These are phyloP conservation scores for Drosophila flavopinicola DNA, from an alignment of 2,888 invertebrate species.

Conservation along the genomic window DNA sequence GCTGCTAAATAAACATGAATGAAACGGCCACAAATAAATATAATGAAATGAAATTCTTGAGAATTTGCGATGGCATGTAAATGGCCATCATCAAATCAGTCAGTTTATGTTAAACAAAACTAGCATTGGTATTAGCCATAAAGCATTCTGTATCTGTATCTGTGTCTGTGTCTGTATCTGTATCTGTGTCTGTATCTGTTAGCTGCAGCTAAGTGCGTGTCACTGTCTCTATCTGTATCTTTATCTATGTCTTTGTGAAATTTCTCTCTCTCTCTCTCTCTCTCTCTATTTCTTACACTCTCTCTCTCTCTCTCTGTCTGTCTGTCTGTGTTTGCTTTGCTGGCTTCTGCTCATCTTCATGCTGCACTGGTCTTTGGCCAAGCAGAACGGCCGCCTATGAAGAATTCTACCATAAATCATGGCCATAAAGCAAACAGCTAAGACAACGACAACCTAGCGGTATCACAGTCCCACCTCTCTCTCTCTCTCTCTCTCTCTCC, in stretches of 20 bases:
- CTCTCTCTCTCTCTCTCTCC: not conserved
- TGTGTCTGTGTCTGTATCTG: slow-evolving; percentile 10
- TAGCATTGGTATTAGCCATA: slow-evolving; percentile 61
- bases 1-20: slow-evolving; percentile 46
- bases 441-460: slow-evolving; percentile 49
- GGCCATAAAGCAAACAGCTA: slow-evolving; percentile 61
- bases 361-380: slow-evolving; percentile 69
- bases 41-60: slow-evolving; percentile 19
- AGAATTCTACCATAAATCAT: slow-evolving; percentile 80
- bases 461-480: slow-evolving; percentile 10
- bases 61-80: slow-evolving; percentile 60
- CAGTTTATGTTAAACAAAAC: slow-evolving; percentile 74
- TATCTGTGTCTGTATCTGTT: slow-evolving; percentile 10
- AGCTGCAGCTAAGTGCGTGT: slow-evolving; percentile 54
- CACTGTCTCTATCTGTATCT: slow-evolving; percentile 32
- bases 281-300: not conserved
- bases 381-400: slow-evolving; percentile 82
- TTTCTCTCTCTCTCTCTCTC: not conserved
- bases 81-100: slow-evolving; percentile 68
- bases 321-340: no score
- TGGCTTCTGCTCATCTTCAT: slow-evolving; percentile 52
- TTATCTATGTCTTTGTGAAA: not conserved
- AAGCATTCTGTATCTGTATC: slow-evolving; percentile 39
- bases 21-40: slow-evolving; percentile 20
- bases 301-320: not conserved